These are phyloP conservation scores for rabbit (Oryctolagus cuniculus) DNA, from an alignment of 2,113 vertebrate genomes.

Conservation along the genomic window DNA sequence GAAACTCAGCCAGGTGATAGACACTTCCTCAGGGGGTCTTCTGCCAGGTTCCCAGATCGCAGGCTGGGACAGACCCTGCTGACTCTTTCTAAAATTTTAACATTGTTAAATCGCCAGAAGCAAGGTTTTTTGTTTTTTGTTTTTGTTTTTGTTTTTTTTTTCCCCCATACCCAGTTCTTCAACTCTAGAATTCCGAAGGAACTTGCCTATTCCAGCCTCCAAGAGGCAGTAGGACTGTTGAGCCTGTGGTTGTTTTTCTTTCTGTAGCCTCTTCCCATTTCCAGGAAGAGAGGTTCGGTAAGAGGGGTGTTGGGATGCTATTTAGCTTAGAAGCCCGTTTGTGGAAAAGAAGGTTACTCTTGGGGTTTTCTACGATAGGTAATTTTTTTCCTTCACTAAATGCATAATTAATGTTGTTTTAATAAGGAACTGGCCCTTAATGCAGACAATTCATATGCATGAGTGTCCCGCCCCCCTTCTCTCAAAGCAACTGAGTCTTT, in stretches of 20 bases:
- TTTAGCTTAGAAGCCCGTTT: slow-evolving; percentile 21
- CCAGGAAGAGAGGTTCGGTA: neutral
- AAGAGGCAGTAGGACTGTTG: neutral
- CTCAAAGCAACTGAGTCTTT: slow-evolving; percentile 48
- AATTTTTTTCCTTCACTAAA: slow-evolving; percentile 54
- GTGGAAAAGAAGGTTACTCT: slow-evolving; percentile 15
- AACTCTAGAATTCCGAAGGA: neutral
- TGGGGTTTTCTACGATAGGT: slow-evolving; percentile 40
- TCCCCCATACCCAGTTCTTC: neutral
- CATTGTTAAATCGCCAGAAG: slow-evolving; percentile 6
- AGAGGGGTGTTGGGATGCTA: neutral
- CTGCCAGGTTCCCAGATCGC: neutral
- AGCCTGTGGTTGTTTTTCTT: neutral
- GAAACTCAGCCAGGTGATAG: slow-evolving; percentile 47
- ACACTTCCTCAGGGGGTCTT: neutral
- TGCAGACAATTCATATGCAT: slow-evolving; percentile 67
- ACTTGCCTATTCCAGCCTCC: neutral
- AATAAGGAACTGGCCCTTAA: slow-evolving; percentile 53
- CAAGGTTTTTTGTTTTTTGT: neutral
- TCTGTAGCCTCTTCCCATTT: slow-evolving; percentile 1
- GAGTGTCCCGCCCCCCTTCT: neutral
- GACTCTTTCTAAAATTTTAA: slow-evolving; percentile 27
- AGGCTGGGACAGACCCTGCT: neutral
- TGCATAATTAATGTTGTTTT: slow-evolving; percentile 72
- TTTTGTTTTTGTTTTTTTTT: too few species aligned